phyloP scores from a whole-genome alignment of 2,113 vertebrate species.

The Anarhynchus alexandrinus region DNA sequence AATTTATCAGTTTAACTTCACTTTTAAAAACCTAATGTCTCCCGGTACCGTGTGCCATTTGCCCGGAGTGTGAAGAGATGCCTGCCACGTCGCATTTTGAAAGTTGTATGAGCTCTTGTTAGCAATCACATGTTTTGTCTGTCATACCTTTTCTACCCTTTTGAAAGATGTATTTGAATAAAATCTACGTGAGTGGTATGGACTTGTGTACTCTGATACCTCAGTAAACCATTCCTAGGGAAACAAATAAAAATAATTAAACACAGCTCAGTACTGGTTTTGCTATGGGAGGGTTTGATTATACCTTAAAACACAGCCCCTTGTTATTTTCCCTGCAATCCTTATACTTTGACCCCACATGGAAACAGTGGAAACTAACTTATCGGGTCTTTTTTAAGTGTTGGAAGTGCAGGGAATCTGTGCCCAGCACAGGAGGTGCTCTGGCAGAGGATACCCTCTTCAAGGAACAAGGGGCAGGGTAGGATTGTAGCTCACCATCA shows the following conservation, averaged over 20 bases:
- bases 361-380: background rate
- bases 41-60: conserved; percentile 69
- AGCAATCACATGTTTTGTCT: background rate
- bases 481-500: background rate
- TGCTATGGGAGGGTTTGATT: background rate
- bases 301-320: background rate
- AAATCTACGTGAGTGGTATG: background rate
- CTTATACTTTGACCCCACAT: background rate
- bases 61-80: conserved; percentile 52
- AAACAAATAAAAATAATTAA: background rate
- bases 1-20: conserved; percentile 99
- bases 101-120: conserved; percentile 35
- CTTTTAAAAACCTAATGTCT: conserved; percentile 85
- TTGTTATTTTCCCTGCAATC: background rate
- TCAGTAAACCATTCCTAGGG: background rate
- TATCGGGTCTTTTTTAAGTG: background rate
- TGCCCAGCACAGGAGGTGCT: background rate
- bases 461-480: background rate
- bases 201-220: background rate
- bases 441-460: background rate
- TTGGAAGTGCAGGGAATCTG: background rate
- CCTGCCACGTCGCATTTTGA: background rate
- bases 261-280: background rate
- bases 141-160: background rate
- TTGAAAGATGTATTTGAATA: conserved; percentile 44